A percentile compares a stretch with the other conserved stretches of the same genome.
phyloP scores from a whole-genome alignment of 2,888 invertebrate genomes.

The Pachliopta kotzebuea region DNA sequence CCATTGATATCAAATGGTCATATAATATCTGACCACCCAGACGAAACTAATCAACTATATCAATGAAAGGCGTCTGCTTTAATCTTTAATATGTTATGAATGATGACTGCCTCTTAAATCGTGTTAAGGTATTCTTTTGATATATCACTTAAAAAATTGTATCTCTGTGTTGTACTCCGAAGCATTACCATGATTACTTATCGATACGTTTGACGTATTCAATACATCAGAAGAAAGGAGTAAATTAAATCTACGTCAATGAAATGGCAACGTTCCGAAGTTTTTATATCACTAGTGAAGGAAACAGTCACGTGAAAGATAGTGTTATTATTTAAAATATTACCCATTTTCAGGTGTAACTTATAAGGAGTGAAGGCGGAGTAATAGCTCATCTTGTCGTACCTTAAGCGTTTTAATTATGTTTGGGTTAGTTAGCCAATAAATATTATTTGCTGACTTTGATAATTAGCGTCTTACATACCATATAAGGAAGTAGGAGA shows the following conservation, averaged over 20 bases:
- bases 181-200: background rate
- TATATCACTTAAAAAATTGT: slow-evolving; percentile 17
- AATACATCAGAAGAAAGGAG: background rate
- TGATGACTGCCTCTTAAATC: slow-evolving; percentile 9
- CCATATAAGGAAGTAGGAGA: slow-evolving; percentile 4
- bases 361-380: too few relatives aligned
- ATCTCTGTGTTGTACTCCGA: background rate
- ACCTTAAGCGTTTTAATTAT: too few relatives aligned
- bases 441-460: background rate
- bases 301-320: too few relatives aligned
- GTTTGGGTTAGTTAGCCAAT: background rate
- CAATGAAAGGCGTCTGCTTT: background rate
- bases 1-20: slow-evolving; percentile 16
- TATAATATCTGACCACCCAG: slow-evolving; percentile 13
- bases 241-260: slow-evolving; percentile 1
- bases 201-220: background rate
- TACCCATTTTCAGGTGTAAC: too few relatives aligned
- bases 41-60: slow-evolving; percentile 11
- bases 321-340: too few relatives aligned
- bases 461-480: slow-evolving; percentile 1
- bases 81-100: slow-evolving; percentile 22
- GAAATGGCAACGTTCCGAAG: too few relatives aligned
- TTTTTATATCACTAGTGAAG: too few relatives aligned
- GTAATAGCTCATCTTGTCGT: too few relatives aligned
- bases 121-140: slow-evolving; percentile 12